A percentile compares a stretch with the other conserved stretches of the same genome.
Evolutionary conservation across 2,888 invertebrate genomes (phyloP).

Genomic region (Sclerodermus sp.): DNA sequence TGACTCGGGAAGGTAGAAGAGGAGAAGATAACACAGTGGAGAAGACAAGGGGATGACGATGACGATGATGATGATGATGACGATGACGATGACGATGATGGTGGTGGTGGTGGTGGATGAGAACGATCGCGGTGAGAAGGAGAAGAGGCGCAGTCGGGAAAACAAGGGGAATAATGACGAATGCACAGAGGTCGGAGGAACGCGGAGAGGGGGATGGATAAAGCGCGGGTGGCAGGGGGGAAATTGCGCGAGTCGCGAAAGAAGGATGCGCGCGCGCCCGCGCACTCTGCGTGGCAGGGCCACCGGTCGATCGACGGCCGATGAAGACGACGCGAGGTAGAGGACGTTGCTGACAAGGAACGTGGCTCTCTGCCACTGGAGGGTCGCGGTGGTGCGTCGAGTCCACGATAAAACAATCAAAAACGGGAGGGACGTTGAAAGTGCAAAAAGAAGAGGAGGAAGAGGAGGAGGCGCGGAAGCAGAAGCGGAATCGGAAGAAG

Average conservation of each 20-base stretch:
- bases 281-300: slow-evolving; percentile 18
- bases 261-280: slow-evolving; percentile 20
- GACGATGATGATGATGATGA: too few species aligned
- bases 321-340: slow-evolving; percentile 14
- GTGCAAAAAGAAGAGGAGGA: too few species aligned
- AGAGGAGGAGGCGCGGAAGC: not conserved
- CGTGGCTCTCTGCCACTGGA: too few species aligned
- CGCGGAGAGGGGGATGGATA: slow-evolving; percentile 1
- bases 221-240: not conserved
- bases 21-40: too few species aligned
- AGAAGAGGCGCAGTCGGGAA: slow-evolving; percentile 12
- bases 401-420: too few species aligned
- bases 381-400: too few species aligned
- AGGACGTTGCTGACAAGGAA: not conserved
- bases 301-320: slow-evolving; percentile 33
- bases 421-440: too few species aligned
- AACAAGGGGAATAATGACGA: slow-evolving; percentile 2
- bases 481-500: not conserved
- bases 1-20: too few species aligned
- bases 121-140: slow-evolving; percentile 13
- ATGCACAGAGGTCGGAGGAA: too few species aligned
- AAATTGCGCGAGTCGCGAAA: not conserved
- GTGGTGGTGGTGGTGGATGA: not conserved
- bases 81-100: too few species aligned
- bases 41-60: too few species aligned